These are phyloP conservation scores for Mallotus villosus DNA, from an alignment of 2,797 vertebrate genomes.

Conservation along the genomic window DNA sequence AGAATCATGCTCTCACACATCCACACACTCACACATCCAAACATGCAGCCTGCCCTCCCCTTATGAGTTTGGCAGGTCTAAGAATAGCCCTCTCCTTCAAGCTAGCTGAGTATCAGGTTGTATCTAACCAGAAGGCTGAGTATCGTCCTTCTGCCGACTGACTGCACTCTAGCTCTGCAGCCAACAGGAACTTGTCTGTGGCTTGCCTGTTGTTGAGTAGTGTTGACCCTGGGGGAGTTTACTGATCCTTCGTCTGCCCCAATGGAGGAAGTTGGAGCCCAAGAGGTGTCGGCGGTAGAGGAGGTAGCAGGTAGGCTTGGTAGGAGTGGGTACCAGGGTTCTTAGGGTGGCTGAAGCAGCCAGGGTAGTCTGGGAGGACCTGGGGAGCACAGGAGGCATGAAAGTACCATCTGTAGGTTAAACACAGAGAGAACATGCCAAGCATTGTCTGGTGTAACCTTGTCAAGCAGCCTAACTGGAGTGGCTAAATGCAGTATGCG, in stretches of 20 bases:
- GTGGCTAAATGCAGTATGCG: too few relatives aligned
- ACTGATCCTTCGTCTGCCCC: neutral
- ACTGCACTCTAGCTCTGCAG: neutral
- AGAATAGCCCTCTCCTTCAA: neutral
- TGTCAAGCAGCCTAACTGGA: too few relatives aligned
- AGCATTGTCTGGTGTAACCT: too few relatives aligned
- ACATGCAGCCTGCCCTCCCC: constrained; percentile 9
- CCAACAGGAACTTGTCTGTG: too few relatives aligned
- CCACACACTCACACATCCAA: constrained; percentile 10
- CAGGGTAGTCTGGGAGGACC: too few relatives aligned
- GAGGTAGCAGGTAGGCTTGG: constrained; percentile 1
- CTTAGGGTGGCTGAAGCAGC: too few relatives aligned
- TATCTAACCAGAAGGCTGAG: neutral
- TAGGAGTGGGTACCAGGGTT: neutral
- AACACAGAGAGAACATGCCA: too few relatives aligned
- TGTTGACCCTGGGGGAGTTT: neutral
- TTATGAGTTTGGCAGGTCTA: constrained; percentile 11
- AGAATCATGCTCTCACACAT: neutral
- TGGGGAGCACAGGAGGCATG: too few relatives aligned
- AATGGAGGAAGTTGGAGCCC: neutral
- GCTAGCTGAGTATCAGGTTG: constrained; percentile 5
- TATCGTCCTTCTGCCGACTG: neutral
- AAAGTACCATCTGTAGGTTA: too few relatives aligned
- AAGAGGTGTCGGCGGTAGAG: neutral
- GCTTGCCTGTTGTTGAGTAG: too few relatives aligned